Evolutionary conservation across 2,888 invertebrate species (phyloP).

Genomic region (Ganaspis brasiliensis): DNA sequence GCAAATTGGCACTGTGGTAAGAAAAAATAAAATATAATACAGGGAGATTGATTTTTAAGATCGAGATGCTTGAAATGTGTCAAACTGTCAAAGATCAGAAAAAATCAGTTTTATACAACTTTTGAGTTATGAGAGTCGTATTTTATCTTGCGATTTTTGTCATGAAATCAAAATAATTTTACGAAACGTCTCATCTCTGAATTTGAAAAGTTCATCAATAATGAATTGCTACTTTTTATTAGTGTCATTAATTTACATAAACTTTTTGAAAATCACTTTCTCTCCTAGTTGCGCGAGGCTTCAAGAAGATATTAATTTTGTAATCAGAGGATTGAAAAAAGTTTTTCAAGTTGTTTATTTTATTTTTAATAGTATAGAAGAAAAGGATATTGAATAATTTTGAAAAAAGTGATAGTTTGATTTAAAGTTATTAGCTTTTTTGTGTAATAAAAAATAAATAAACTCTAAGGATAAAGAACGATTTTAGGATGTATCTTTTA

Average conservation of each 20-base stretch:
- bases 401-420: too few species aligned
- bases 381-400: too few species aligned
- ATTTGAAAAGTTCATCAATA: constrained; percentile 2
- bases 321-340: too few species aligned
- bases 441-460: too few species aligned
- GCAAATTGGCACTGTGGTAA: too few species aligned
- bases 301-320: too few species aligned
- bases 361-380: too few species aligned
- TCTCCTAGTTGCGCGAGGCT: too few species aligned
- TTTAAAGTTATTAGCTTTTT: too few species aligned
- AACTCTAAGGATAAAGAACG: too few species aligned
- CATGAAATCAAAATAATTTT: neutral
- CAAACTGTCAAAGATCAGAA: constrained; percentile 6
- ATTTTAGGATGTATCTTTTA: too few species aligned
- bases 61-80: neutral
- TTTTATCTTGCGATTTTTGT: constrained; percentile 3
- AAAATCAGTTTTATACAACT: neutral
- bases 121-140: constrained; percentile 7
- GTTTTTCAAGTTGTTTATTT: too few species aligned
- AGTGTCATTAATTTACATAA: neutral
- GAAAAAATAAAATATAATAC: neutral
- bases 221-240: neutral
- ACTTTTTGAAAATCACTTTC: constrained; percentile 1
- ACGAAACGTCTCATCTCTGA: neutral
- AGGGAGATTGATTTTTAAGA: neutral